Base-by-base conservation (phyloP, 2,888 invertebrate genomes). In the Lordiphosa fenestrarum region DNA sequence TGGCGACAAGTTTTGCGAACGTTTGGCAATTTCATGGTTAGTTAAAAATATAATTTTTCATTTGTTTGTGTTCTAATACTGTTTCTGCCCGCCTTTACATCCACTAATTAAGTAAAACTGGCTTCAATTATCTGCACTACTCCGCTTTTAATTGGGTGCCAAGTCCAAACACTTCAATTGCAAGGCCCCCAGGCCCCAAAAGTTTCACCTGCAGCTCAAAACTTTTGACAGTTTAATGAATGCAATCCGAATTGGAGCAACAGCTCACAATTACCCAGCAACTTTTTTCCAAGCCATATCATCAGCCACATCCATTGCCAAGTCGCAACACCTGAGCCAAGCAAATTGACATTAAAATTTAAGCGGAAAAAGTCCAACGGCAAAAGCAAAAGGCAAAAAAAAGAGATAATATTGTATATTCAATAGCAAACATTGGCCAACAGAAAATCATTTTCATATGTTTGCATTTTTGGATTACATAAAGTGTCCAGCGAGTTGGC, bases 401-500 rank as follows among this genome's bases (percentile, higher is more conserved):
- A 47, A 54, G 25, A 37, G 60, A 41, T 42, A 60, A 60, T 48
- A 50, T 53, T 63, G 30, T 30, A 60, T 48, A 53, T 53, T 63
- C 80, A 80, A 66, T 66, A 66, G 66, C 80, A 69, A 66, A 57
- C 55, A 75, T 80, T 76, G 67, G 65, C 40, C 59, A 83, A 76
- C 51, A 66, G 37, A 38, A 38, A 64, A 33, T 49, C 44, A 53
- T 73, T 48, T 58, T 67, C 60, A 70, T 63, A 64, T 58, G 58
- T 69, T 73, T 69, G 62, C 75, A 78, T 82, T 69, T 74, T 58
- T 33, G 44, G 58, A 73, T 77, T 83, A 80, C 81, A 77, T 83
- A 77, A 80, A 62, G 42, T 64, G 46, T 56, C 54, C 48, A 47
- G 37, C 37, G 38, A 23, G 51, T 64, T 36, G 33, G 19, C 38